A percentile compares a stretch with the other conserved stretches of the same genome.
Evolutionary conservation across 2,888 invertebrate species (phyloP).

Genomic region (Xylocampa areola): DNA sequence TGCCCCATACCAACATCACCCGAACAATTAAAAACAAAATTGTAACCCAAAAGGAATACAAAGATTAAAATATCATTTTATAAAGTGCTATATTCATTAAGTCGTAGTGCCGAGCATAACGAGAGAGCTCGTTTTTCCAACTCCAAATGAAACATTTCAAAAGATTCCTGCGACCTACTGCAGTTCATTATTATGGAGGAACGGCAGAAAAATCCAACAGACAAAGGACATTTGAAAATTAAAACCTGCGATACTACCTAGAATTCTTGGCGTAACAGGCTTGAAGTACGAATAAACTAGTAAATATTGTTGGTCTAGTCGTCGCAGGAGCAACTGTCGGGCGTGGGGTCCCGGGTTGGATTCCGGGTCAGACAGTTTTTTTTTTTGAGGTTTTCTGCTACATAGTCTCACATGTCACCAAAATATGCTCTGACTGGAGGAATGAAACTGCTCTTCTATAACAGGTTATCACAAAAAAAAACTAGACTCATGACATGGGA

Average conservation of each 20-base stretch:
- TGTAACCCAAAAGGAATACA: constrained; percentile 18
- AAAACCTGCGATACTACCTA: constrained; percentile 58
- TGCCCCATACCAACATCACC: too few relatives aligned
- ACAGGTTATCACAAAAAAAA: too few relatives aligned
- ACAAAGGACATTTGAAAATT: constrained; percentile 75
- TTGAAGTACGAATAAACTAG: constrained; percentile 2
- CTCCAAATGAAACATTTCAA: constrained; percentile 68
- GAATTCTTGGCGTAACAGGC: constrained; percentile 23
- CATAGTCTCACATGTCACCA: too few relatives aligned
- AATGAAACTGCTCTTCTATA: too few relatives aligned
- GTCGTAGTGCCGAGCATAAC: constrained; percentile 53
- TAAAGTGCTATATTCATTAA: constrained; percentile 66
- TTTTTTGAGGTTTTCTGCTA: too few relatives aligned
- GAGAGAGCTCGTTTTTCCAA: constrained; percentile 60
- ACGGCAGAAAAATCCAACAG: constrained; percentile 62
- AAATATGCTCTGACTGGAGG: too few relatives aligned
- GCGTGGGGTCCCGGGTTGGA: too few relatives aligned
- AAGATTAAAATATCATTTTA: constrained; percentile 50
- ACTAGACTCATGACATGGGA: too few relatives aligned
- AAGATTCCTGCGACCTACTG: constrained; percentile 66
- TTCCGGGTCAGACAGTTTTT: too few relatives aligned
- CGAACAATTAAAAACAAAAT: constrained; percentile 24
- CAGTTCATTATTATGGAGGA: constrained; percentile 76
- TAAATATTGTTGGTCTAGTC: too few relatives aligned
- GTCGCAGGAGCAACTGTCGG: too few relatives aligned